phyloP scores from a whole-genome alignment of 35 echinoderm and acorn worm species.

The Holothuria glaberrima region DNA sequence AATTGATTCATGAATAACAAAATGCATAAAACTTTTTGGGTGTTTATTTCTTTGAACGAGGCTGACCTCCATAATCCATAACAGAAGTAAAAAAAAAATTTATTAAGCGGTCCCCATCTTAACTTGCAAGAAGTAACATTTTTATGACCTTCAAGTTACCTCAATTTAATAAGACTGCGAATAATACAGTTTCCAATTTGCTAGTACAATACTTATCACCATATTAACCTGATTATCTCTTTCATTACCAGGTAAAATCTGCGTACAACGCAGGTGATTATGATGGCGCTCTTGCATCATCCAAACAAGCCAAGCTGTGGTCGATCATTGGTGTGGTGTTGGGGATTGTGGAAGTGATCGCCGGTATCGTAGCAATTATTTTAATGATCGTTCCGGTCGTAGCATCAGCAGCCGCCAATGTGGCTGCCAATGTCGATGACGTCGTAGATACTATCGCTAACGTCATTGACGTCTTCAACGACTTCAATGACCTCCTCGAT shows the following conservation, averaged over 20 bases:
- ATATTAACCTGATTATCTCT: neutral
- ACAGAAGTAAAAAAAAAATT: too few species aligned
- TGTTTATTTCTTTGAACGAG: too few species aligned
- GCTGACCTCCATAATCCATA: too few species aligned
- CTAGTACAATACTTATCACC: too few species aligned
- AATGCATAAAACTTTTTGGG: too few species aligned
- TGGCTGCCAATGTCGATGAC: neutral
- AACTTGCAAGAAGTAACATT: too few species aligned
- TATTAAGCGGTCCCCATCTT: too few species aligned
- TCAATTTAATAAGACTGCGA: too few species aligned
- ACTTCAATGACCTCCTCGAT: neutral
- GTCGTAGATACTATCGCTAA: neutral
- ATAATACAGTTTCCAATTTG: too few species aligned
- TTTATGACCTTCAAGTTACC: too few species aligned
- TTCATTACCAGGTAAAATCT: constrained; percentile 22
- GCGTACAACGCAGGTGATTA: constrained; percentile 21
- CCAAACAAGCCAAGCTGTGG: constrained; percentile 38
- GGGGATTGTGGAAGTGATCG: neutral
- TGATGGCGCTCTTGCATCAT: constrained; percentile 13
- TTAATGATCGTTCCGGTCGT: neutral
- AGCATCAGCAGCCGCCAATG: neutral
- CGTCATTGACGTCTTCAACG: neutral
- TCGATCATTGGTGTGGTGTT: constrained; percentile 30
- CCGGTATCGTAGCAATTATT: neutral
- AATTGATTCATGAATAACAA: too few species aligned